Base-by-base conservation (phyloP, 1,140 invertebrate species). In the Sitophilus oryzae region DNA sequence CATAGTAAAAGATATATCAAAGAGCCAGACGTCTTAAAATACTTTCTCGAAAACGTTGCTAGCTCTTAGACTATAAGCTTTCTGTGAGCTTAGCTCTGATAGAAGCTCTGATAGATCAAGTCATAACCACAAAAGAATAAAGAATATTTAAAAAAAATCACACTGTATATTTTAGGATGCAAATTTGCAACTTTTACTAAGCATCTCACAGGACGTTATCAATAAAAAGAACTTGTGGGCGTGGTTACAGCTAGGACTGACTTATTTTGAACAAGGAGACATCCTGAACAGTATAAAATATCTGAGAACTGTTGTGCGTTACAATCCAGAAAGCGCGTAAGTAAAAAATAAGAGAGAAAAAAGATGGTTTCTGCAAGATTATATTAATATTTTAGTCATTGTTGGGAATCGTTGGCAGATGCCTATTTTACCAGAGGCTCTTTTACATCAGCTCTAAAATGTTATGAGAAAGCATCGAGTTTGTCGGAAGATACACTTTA, bases 371-470 rank as follows among this genome's bases (percentile, higher is more conserved):
- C 15, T 41, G 36, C 21, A 36, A 43, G 11, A 11, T 45, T 55
- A 41, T 40, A 5, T 48, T 19, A 23, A 34, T 40, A 61, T 62
- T 71, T 52, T 53, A 84, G 81, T 46, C 75, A 81, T 60, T 76
- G 84, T 59, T 93, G 89, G 86, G 91, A 95, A 74, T 85, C 86
- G 58, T 75, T 95, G 63, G 92, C 83, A 25, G 92, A 95, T 75
- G 89, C 89, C 1, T 95, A 95, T 73, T 79, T 85, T 56, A 77
- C 79, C 8, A 75, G 90, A 60, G 91, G 91, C 3, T 89, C 91
- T 15, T 88, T 84, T 64, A 86, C 82, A 25, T 89, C 92, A 9
- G 88, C 91, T 11, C 73, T 91, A 49, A 89, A 88, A 69, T 89
- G 89, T 14, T 96, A 91, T 72, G 81, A 87, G 48, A 84, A 84